Evolutionary conservation across 2,888 invertebrate species (phyloP), one percentile per base, ranked within the genome.

Genomic region (Sclerodermus sp.): DNA sequence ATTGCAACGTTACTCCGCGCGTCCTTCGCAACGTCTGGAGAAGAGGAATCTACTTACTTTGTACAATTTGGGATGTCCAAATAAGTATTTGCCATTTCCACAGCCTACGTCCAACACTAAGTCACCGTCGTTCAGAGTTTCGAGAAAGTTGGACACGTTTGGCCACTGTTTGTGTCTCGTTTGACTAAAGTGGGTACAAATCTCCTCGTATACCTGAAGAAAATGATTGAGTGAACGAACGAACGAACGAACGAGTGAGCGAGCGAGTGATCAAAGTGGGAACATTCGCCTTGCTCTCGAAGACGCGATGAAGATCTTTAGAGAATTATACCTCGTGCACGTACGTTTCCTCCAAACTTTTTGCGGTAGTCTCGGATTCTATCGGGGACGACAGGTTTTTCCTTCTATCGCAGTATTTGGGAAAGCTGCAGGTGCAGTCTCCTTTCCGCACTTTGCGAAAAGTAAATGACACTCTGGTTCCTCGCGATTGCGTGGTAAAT

Each of bases 91-190:
- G 36, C 98, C 99, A 81, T 99, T 99, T 9, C 99, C 99, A 78
- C 97, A 96, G 5, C 99, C 99, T 32, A 97, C 85, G 79, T 99
- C 99, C 3, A 96, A 73, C 12, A 98, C 73, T 9, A 95, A 73
- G 1, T 90, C 85, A 0, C 90, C 91, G 0, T 76, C 50, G 0
- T 84, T 75, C 57, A 93, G 85, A 4, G 79, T 80, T 13, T 83
- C 77, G 23, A 95, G 79, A 79, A 98, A 99, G 58, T 88, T 81
- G 1, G 85, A 81, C 1, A 99, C 95, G 58, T 87, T 87, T 0
- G 96, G 96, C 99, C 99, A 99, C 14, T 92, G 90, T 66, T 89
- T 91, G 77, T 95, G 93, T 12, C 99, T 83, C 0, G 98, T 99
- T 63, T 90, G 88, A 76, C 93, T 95, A 79, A 99, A 99, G 79